A percentile compares a stretch with the other conserved stretches of the same genome.
Conservation (phyloP, 2,113 vertebrate genomes). For the Speoplatyrhinus poulsoni region DNA sequence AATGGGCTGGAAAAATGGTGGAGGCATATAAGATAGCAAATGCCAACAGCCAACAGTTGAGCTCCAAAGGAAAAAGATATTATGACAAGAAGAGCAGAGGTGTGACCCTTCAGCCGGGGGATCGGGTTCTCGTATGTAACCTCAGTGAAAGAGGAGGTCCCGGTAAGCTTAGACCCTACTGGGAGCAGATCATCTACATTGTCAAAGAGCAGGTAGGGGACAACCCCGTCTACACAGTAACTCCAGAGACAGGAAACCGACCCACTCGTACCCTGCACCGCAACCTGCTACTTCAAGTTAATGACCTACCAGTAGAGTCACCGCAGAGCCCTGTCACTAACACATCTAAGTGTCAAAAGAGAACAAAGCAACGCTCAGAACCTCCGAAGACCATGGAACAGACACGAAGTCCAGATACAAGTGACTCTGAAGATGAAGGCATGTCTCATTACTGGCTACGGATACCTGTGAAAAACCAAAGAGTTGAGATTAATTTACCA, state of each 20-base stretch:
- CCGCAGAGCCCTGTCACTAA: not conserved
- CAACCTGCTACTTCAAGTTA: not conserved
- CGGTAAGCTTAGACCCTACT: constrained; percentile 3
- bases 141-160: constrained; percentile 3
- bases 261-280: not conserved
- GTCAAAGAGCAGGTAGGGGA: constrained; percentile 4
- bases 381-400: not conserved
- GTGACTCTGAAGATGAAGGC: constrained; percentile 16
- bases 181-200: constrained; percentile 8
- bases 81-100: constrained; percentile 11
- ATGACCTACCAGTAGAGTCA: not conserved
- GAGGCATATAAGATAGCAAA: not conserved
- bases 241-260: not conserved
- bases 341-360: not conserved
- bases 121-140: constrained; percentile 1
- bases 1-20: not conserved
- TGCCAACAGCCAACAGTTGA: not conserved
- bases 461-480: not conserved
- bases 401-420: constrained; percentile 1
- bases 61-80: not conserved
- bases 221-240: not conserved
- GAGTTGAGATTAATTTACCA: not conserved
- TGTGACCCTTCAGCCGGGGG: not conserved
- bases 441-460: constrained; percentile 3
- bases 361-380: not conserved